Base-by-base conservation (phyloP, 2,113 vertebrate genomes). In the Cercopithecus mona region DNA sequence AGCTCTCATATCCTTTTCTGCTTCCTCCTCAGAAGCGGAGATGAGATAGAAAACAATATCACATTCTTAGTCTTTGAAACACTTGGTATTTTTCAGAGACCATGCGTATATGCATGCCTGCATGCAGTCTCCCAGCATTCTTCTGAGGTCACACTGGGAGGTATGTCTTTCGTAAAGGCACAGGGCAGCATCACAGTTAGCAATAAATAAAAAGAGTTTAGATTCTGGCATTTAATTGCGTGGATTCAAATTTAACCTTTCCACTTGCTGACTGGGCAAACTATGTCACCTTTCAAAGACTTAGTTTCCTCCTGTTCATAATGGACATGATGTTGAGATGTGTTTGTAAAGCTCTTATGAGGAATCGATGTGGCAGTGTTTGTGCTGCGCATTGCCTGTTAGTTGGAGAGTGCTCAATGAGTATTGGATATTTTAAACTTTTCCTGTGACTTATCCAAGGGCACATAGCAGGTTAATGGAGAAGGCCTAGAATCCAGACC, bases 91-190 rank as follows among this genome's bases (percentile, higher is more conserved):
- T 70, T 88, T 57, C 61, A 7, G 59, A 78, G 38, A 22, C 30
- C 17, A 2, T 8, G 2, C 25, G 8, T 12, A 5, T 14, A 40
- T 23, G 8, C 2, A 1, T 2, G 0, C 3, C 1, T 32, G 18
- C 38, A 0, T 66, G 9, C 43, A 8, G 5, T 61, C 72, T 82
- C 80, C 40, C 59, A 8, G 0, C 50, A 57, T 0, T 76, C 89
- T 75, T 35, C 59, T 79, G 48, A 88, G n/a, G 73, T 79, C 75
- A 40, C 76, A 6, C 5, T 35, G 57, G 30, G 61, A 88, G 55
- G 9, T 55, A 20, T 2, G n/a, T 27, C 66, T 95, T 95, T 35
- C 22, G 1, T 11, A 27, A 61, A 91, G 25, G 75, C 12, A 0
- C 57, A 68, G n/a, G 94, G 17, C 20, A 75, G 22, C 7, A 0